Conservation (phyloP, 1,140 invertebrate genomes). For the Drosophila athabasca region DNA sequence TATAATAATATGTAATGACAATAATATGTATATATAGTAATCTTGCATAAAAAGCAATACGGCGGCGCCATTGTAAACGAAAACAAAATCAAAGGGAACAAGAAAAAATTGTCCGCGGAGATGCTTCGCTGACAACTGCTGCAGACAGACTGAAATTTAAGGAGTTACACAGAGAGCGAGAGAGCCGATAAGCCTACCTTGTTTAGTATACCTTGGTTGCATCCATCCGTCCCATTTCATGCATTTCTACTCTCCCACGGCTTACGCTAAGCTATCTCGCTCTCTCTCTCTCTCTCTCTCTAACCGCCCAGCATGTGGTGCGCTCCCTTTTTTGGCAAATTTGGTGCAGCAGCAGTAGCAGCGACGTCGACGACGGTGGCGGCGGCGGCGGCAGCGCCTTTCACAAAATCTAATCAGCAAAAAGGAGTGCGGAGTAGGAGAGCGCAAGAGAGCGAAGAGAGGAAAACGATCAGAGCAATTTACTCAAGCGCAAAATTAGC, state of each 20-base stretch:
- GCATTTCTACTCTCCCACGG: slow-evolving; percentile 46
- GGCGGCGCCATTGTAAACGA: no score
- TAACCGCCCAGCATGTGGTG: slow-evolving; percentile 68
- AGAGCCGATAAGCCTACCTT: no score
- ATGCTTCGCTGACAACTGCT: no score
- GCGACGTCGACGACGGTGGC: slow-evolving; percentile 9
- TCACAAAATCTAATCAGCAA: slow-evolving; percentile 80
- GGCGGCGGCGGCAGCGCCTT: slow-evolving; percentile 55
- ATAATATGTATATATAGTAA: no score
- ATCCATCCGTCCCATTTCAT: slow-evolving; percentile 46
- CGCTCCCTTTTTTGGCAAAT: slow-evolving; percentile 80
- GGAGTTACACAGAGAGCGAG: no score
- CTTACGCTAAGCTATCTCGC: slow-evolving; percentile 5
- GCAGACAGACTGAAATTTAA: no score
- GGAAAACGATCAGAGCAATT: slow-evolving; percentile 72
- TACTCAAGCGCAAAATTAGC: slow-evolving; percentile 78
- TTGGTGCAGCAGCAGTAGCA: slow-evolving; percentile 59
- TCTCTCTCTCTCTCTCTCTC: slow-evolving; percentile 4
- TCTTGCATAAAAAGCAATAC: no score
- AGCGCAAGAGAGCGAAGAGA: slow-evolving; percentile 10
- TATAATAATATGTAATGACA: no score
- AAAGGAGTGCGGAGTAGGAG: slow-evolving; percentile 20
- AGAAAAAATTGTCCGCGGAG: no score
- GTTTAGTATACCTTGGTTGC: no score
- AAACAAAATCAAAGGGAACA: no score